Conservation (phyloP, 2,113 vertebrate species). For the Coptodon bakossiorum region DNA sequence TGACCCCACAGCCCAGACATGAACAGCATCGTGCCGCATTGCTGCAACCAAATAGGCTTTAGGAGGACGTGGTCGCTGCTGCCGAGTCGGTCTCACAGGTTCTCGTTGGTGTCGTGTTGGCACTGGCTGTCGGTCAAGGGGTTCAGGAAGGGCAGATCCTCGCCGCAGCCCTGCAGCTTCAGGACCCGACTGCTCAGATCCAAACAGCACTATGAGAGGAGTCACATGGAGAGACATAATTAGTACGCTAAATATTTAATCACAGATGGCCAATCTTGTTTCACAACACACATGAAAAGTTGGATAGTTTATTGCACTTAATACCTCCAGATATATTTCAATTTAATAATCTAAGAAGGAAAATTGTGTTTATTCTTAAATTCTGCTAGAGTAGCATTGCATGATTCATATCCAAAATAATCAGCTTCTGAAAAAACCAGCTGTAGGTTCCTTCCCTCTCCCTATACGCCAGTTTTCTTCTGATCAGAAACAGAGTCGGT, state of each 20-base stretch:
- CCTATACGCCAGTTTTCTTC: neutral
- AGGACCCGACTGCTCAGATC: conserved; percentile 80
- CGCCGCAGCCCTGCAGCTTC: conserved; percentile 69
- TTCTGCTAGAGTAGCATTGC: neutral
- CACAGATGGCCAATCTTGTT: neutral
- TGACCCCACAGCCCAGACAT: conserved; percentile 34
- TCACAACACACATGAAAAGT: neutral
- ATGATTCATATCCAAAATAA: neutral
- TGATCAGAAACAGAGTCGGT: neutral
- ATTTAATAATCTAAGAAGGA: neutral
- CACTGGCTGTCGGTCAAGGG: conserved; percentile 42
- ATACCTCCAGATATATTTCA: neutral
- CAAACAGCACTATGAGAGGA: conserved; percentile 78
- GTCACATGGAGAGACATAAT: neutral
- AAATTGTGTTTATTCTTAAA: neutral
- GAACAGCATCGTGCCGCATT: neutral
- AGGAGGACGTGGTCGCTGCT: neutral
- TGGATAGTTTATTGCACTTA: neutral
- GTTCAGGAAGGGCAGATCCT: conserved; percentile 85
- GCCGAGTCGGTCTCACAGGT: conserved; percentile 61
- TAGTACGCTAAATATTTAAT: neutral
- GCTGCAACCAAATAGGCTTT: neutral
- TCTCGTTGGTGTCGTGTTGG: conserved; percentile 71
- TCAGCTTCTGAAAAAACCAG: neutral
- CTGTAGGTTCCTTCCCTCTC: neutral